These are phyloP conservation scores for Girardia tigrina DNA, from an alignment of 2,888 invertebrate species.

Conservation along the genomic window DNA sequence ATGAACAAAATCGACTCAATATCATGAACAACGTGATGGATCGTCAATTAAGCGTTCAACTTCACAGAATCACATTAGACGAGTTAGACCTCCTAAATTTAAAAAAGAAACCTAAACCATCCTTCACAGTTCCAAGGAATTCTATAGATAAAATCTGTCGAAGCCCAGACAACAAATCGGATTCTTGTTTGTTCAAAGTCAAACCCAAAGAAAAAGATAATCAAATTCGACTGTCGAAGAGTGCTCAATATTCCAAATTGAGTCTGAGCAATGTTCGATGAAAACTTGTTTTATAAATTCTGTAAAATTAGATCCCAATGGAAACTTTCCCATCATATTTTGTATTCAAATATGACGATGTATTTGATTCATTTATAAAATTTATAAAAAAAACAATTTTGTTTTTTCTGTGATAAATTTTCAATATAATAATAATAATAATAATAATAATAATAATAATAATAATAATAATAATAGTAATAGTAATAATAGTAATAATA, in stretches of 20 bases:
- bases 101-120: not conserved
- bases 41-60: slow-evolving; percentile 11
- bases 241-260: slow-evolving; percentile 6
- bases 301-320: no score
- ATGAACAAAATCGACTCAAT: slow-evolving; percentile 2
- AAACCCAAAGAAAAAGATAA: not conserved
- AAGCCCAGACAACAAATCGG: slow-evolving; percentile 3
- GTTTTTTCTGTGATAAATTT: no score
- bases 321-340: no score
- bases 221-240: not conserved
- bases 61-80: not conserved
- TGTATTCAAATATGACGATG: no score
- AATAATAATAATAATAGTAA: no score
- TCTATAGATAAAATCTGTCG: not conserved
- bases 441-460: no score
- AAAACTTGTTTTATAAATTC: not conserved
- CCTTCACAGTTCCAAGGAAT: not conserved
- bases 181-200: not conserved
- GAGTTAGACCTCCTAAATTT: not conserved
- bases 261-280: not conserved
- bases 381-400: no score
- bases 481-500: no score
- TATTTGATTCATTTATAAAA: no score
- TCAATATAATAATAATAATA: no score
- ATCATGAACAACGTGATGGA: slow-evolving; percentile 5